Percentiles rank a stretch among this genome's conserved stretches.
Evolutionary conservation across 2,888 invertebrate species (phyloP).

Genomic region (Trissonchulus latispiculum): DNA sequence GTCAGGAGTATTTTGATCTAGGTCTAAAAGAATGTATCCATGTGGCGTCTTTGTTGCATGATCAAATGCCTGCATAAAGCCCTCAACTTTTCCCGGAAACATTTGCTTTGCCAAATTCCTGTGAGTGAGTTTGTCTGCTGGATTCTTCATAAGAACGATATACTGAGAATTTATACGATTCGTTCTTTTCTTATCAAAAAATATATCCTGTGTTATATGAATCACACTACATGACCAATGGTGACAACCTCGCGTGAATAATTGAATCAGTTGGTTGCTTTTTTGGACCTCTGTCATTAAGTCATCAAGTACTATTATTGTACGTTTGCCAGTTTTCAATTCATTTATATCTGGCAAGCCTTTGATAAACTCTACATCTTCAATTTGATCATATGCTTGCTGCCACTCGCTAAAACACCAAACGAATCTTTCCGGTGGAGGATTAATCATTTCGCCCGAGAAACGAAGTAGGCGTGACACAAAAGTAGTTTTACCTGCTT

Average conservation of each 20-base stretch:
- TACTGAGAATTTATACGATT: neutral
- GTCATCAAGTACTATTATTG: neutral
- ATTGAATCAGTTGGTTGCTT: neutral
- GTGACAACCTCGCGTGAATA: conserved; percentile 13
- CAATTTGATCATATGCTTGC: neutral
- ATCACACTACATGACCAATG: conserved; percentile 1
- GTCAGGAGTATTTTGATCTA: neutral
- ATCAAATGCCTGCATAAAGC: conserved; percentile 6
- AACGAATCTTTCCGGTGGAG: neutral
- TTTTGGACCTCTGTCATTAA: neutral
- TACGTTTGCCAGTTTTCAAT: neutral
- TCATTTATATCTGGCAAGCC: conserved; percentile 4
- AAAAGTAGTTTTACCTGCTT: conserved; percentile 20
- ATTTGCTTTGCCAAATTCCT: neutral
- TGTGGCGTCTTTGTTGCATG: conserved; percentile 4
- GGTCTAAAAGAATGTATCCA: conserved; percentile 12
- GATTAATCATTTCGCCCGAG: neutral
- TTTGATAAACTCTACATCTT: neutral
- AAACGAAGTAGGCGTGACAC: neutral
- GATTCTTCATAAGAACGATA: conserved; percentile 5
- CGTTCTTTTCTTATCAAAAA: neutral
- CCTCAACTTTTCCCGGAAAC: neutral
- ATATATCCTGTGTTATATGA: conserved; percentile 8
- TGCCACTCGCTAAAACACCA: neutral
- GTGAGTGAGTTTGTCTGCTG: neutral